Evolutionary conservation across 2,113 vertebrate species (phyloP).

Genomic region (Canis aureus): DNA sequence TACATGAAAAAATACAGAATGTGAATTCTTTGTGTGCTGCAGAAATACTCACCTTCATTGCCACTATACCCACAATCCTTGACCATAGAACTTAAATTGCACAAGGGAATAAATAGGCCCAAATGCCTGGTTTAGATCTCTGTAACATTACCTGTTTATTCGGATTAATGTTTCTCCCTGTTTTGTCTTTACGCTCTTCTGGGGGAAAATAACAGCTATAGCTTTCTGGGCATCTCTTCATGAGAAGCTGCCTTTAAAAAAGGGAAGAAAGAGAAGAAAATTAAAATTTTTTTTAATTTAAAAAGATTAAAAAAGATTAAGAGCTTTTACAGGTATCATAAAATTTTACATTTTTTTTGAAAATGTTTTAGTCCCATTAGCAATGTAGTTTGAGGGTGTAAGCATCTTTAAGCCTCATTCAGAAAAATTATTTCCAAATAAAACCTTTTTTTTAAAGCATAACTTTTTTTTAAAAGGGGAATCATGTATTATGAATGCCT

Average conservation of each 20-base stretch:
- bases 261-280: background rate
- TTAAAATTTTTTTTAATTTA: background rate
- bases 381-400: conserved; percentile 52
- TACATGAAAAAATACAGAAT: background rate
- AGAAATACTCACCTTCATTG: background rate
- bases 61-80: background rate
- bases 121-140: background rate
- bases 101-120: background rate
- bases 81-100: background rate
- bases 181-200: conserved; percentile 35
- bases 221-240: background rate
- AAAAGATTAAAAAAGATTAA: background rate
- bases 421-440: conserved; percentile 21
- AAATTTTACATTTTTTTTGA: conserved; percentile 46
- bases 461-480: background rate
- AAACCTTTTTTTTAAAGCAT: background rate
- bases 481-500: background rate
- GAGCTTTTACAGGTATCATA: background rate
- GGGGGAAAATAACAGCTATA: background rate
- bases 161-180: background rate
- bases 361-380: conserved; percentile 45
- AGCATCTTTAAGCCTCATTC: background rate
- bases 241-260: conserved; percentile 8
- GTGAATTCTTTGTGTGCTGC: background rate
- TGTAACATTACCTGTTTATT: background rate